phyloP scores from a whole-genome alignment of 2,797 vertebrate species.

The Spatula versicolor region DNA sequence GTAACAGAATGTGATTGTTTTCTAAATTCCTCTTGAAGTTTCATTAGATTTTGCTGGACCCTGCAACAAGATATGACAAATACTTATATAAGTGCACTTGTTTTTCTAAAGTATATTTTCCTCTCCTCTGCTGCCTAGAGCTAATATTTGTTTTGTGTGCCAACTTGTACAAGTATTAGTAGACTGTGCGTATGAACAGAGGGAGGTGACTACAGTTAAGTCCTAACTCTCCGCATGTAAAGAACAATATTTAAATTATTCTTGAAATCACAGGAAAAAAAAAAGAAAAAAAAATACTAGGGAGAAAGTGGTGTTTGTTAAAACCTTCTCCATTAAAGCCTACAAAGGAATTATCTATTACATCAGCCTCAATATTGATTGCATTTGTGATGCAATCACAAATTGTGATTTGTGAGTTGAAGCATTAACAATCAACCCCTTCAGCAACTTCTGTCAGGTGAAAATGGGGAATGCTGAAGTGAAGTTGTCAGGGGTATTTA shows the following conservation, averaged over 20 bases:
- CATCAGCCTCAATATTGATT: neutral
- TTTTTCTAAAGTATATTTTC: slow-evolving; percentile 23
- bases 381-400: too few relatives aligned
- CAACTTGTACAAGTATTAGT: neutral
- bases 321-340: neutral
- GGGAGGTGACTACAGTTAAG: neutral
- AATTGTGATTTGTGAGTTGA: neutral
- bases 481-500: neutral
- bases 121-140: neutral
- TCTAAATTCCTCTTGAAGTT: neutral
- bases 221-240: neutral
- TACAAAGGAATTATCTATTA: neutral
- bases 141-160: neutral
- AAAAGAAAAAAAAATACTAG: neutral
- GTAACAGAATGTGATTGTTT: neutral
- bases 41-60: slow-evolving; percentile 19
- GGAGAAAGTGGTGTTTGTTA: neutral
- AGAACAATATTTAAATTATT: neutral
- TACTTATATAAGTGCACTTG: neutral
- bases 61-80: neutral
- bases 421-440: neutral
- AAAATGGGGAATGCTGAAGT: neutral
- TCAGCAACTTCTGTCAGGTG: neutral
- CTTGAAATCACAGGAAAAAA: neutral
- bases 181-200: neutral